Conservation (phyloP, 2,113 vertebrate species). For the Ctenomys sociabilis region DNA sequence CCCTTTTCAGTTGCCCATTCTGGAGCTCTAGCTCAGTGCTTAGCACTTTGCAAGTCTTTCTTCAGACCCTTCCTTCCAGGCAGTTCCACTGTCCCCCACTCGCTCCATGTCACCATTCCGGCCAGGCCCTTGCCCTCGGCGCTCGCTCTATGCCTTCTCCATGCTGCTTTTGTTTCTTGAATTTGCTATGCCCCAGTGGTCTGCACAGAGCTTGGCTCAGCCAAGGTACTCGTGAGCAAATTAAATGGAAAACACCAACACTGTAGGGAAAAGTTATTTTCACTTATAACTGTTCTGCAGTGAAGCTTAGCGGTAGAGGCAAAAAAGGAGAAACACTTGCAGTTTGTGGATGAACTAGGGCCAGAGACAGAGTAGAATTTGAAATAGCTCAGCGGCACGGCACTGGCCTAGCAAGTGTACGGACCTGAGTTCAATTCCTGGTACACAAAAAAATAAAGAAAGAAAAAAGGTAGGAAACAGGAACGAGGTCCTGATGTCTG, state of each 20-base stretch:
- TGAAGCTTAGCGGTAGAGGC: not conserved
- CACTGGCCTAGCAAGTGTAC: too few relatives aligned
- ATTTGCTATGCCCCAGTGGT: not conserved
- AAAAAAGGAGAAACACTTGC: not conserved
- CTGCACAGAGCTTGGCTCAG: not conserved
- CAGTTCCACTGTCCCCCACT: fast-evolving
- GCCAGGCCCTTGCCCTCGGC: not conserved
- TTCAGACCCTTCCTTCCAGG: not conserved
- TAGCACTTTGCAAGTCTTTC: not conserved
- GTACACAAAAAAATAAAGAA: too few relatives aligned
- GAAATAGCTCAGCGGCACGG: not conserved
- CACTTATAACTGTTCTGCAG: not conserved
- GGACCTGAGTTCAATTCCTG: too few relatives aligned
- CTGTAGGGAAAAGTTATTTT: not conserved
- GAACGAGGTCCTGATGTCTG: not conserved
- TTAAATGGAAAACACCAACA: not conserved
- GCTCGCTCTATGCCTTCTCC: not conserved
- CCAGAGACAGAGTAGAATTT: not conserved
- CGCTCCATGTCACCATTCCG: not conserved
- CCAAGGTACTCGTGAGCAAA: not conserved
- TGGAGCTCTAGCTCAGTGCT: not conserved
- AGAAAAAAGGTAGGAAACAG: not conserved
- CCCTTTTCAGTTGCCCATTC: not conserved
- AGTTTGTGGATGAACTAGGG: not conserved
- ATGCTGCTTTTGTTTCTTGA: not conserved